These are phyloP conservation scores for Scaptomyza graminum DNA, from an alignment of 1,140 invertebrate species.

Conservation along the genomic window DNA sequence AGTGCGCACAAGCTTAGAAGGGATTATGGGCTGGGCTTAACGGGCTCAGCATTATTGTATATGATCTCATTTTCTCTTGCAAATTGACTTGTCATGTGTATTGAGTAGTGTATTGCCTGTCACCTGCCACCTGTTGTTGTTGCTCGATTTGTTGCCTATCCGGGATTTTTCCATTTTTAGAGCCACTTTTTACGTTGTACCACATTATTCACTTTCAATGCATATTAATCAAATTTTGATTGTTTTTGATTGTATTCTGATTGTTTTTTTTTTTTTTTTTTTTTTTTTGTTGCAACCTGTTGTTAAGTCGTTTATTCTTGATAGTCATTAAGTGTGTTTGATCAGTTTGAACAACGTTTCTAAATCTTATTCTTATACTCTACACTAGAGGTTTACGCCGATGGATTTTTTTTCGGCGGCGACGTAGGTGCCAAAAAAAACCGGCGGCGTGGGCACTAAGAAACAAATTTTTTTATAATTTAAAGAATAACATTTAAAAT, in stretches of 20 bases:
- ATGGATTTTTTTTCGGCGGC: too few relatives aligned
- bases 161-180: slow-evolving; percentile 32
- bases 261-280: neutral
- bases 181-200: slow-evolving; percentile 3
- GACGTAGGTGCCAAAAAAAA: too few relatives aligned
- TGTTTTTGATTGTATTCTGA: neutral
- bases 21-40: slow-evolving; percentile 9
- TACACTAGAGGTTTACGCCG: too few relatives aligned
- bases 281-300: too few relatives aligned
- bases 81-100: slow-evolving; percentile 8
- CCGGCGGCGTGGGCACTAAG: too few relatives aligned
- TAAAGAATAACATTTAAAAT: too few relatives aligned
- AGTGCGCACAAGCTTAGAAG: neutral
- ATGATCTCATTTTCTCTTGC: slow-evolving; percentile 18
- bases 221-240: slow-evolving; percentile 14
- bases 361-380: neutral
- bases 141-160: slow-evolving; percentile 17
- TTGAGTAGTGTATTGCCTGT: neutral
- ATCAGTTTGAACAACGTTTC: too few relatives aligned
- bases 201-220: neutral
- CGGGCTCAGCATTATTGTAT: neutral
- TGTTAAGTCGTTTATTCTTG: too few relatives aligned
- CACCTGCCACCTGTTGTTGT: slow-evolving; percentile 12
- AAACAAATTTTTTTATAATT: too few relatives aligned
- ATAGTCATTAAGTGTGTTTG: too few relatives aligned